These are phyloP conservation scores for Neomorphus geoffroyi DNA, from an alignment of 2,797 vertebrate genomes.

Conservation along the genomic window DNA sequence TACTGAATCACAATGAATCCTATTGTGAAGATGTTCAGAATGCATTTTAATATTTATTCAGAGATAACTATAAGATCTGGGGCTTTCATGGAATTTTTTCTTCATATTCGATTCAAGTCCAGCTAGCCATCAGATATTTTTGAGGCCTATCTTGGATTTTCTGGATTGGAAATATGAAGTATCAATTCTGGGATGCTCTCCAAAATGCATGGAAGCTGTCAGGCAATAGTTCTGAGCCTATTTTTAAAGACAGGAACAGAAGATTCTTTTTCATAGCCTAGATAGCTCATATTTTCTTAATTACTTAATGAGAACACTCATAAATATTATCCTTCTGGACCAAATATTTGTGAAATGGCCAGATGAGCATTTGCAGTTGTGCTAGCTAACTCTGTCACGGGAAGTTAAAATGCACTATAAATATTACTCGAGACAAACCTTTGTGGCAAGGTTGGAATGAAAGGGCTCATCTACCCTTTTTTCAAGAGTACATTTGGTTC, in stretches of 20 bases:
- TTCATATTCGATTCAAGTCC: neutral
- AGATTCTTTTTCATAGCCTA: neutral
- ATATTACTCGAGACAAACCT: neutral
- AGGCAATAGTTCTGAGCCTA: neutral
- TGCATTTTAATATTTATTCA: neutral
- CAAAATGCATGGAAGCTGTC: neutral
- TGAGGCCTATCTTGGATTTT: neutral
- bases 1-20: neutral
- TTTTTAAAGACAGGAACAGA: neutral
- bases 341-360: slow-evolving; percentile 22
- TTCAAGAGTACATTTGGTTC: slow-evolving; percentile 1
- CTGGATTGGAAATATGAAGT: neutral
- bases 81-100: neutral
- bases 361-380: slow-evolving; percentile 5
- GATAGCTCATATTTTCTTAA: slow-evolving; percentile 31
- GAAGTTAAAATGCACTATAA: neutral
- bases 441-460: neutral
- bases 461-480: neutral
- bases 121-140: neutral
- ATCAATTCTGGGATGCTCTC: neutral
- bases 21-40: neutral
- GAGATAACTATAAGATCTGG: neutral
- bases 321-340: slow-evolving; percentile 23
- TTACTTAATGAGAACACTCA: slow-evolving; percentile 14
- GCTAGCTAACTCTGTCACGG: neutral